Conservation (phyloP, 2,797 vertebrate genomes). For the Australoheros facetus region DNA sequence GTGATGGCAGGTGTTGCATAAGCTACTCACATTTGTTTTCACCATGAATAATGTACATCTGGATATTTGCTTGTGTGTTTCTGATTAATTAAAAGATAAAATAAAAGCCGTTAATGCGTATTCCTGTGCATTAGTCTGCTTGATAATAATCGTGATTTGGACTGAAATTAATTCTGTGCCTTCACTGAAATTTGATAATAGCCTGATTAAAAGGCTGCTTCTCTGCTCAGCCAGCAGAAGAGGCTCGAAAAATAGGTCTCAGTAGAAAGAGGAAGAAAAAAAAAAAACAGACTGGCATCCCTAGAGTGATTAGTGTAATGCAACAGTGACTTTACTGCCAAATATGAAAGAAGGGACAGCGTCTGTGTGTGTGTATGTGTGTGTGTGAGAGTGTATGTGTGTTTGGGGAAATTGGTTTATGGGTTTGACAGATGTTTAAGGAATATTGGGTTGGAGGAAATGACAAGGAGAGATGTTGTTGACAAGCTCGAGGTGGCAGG, state of each 20-base stretch:
- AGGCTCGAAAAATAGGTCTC: conserved; percentile 2
- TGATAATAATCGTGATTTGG: conserved; percentile 35
- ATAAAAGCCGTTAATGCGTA: conserved; percentile 25
- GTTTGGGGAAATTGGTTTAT: conserved; percentile 23
- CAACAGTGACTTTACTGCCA: conserved; percentile 25
- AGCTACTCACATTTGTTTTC: conserved; percentile 33
- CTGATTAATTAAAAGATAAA: conserved; percentile 45
- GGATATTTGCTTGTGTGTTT: conserved; percentile 25
- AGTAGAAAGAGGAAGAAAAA: background rate
- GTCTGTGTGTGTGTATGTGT: background rate
- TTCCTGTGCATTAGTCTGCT: conserved; percentile 24
- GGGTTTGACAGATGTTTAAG: conserved; percentile 41
- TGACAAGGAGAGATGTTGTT: conserved; percentile 51
- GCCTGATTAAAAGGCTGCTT: conserved; percentile 46
- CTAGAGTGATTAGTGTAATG: conserved; percentile 22
- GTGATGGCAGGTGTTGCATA: conserved; percentile 2
- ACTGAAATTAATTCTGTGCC: conserved; percentile 20
- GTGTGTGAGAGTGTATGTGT: too few species aligned
- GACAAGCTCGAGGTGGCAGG: conserved; percentile 52
- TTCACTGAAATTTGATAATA: conserved; percentile 45
- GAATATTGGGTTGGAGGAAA: conserved; percentile 43
- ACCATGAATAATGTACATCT: conserved; percentile 47
- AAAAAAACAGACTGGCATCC: background rate
- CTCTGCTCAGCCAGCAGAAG: conserved; percentile 26
- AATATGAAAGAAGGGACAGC: conserved; percentile 13